phyloP scores from a whole-genome alignment of 2,888 invertebrate genomes.

The Agrochola circellaris region DNA sequence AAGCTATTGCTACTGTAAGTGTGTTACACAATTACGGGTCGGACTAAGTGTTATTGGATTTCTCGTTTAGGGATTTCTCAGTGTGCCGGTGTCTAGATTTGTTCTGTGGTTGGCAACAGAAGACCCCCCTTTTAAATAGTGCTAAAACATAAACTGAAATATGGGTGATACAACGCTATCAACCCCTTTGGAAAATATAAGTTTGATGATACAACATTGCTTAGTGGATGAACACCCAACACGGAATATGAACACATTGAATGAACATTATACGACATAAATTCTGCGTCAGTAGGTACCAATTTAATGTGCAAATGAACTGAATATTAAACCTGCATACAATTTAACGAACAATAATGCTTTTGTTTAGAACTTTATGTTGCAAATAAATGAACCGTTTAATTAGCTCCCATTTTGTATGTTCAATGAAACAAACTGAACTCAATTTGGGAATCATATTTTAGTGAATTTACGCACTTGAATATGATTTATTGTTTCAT shows the following conservation, averaged over 20 bases:
- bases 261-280: background rate
- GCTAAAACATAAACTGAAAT: background rate
- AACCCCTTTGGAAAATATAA: no score
- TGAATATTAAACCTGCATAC: slow-evolving; percentile 4
- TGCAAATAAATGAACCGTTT: background rate
- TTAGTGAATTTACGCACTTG: background rate
- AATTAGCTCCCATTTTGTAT: slow-evolving; percentile 23
- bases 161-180: background rate
- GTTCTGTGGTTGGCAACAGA: background rate
- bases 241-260: background rate
- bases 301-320: slow-evolving; percentile 31
- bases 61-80: background rate
- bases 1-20: no score
- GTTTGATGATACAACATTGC: background rate
- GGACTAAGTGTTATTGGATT: background rate
- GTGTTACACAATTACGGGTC: no score
- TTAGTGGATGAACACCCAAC: background rate
- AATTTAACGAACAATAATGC: slow-evolving; percentile 5
- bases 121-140: background rate
- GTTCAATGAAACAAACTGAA: background rate
- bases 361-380: slow-evolving; percentile 33
- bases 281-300: slow-evolving; percentile 8
- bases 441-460: background rate
- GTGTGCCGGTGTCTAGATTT: background rate
- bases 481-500: background rate